phyloP scores from a whole-genome alignment of 2,113 vertebrate species.

The Gallinago media region DNA sequence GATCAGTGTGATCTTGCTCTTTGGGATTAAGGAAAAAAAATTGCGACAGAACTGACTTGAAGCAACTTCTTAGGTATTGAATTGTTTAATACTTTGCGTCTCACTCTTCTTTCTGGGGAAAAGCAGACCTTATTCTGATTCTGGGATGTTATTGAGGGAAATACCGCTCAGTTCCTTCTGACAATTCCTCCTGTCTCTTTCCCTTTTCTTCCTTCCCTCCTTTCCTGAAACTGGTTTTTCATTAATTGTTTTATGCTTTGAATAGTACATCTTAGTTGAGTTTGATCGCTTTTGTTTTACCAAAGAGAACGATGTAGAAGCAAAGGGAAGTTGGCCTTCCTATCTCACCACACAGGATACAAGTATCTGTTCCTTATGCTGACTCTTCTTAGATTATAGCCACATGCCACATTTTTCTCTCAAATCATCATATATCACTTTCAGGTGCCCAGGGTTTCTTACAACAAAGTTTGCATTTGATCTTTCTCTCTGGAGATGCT shows the following conservation, averaged over 20 bases:
- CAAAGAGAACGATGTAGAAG: not conserved
- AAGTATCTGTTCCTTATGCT: not conserved
- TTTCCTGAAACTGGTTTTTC: not conserved
- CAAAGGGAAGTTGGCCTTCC: fast-evolving
- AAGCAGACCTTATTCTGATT: not conserved
- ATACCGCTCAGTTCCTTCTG: not conserved
- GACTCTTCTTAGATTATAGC: not conserved
- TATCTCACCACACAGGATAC: not conserved
- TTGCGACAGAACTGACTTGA: not conserved
- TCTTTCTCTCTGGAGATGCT: not conserved
- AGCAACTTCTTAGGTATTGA: not conserved
- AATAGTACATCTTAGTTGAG: not conserved
- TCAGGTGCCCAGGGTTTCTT: not conserved
- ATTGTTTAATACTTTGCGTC: not conserved
- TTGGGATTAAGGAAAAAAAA: not conserved
- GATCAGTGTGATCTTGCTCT: slow-evolving; percentile 14
- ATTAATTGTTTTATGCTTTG: not conserved
- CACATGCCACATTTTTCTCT: not conserved
- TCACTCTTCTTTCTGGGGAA: slow-evolving; percentile 8
- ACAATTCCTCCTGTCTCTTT: not conserved
- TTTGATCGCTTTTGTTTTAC: not conserved
- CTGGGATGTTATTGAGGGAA: not conserved
- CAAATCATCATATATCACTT: not conserved
- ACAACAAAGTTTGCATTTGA: not conserved
- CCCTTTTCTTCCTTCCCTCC: not conserved